Conservation (phyloP, 1,140 invertebrate genomes). For the Vollenhovia emeryi region DNA sequence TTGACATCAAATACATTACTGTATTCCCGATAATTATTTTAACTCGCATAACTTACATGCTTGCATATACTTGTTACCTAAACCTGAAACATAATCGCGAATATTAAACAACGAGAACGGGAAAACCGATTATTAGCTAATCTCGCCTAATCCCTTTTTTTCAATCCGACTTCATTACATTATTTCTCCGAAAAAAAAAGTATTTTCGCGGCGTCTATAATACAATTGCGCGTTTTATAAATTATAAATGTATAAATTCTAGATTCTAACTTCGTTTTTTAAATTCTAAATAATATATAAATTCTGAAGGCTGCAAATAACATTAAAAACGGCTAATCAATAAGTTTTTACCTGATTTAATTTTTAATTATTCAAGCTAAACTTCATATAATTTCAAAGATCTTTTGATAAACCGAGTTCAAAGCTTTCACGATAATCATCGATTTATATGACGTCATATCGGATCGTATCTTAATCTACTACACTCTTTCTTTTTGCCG, state of each 20-base stretch:
- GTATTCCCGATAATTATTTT: background rate
- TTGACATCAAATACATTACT: background rate
- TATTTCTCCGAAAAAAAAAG: too few species aligned
- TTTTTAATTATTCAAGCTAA: background rate
- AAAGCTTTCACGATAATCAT: background rate
- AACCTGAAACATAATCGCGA: background rate
- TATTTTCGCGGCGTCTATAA: too few species aligned
- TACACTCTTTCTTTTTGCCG: background rate
- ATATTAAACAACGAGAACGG: background rate
- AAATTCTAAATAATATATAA: background rate
- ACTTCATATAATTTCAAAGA: background rate
- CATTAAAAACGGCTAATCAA: background rate
- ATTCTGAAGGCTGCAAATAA: background rate
- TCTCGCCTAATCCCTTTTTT: background rate
- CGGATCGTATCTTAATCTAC: background rate
- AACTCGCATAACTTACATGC: background rate
- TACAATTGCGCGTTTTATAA: too few species aligned
- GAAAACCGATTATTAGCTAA: background rate
- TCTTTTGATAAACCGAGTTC: slow-evolving; percentile 6
- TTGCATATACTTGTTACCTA: background rate
- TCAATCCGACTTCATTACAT: background rate
- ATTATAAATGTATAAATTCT: too few species aligned
- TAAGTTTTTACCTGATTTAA: background rate
- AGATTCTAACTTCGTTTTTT: too few species aligned
- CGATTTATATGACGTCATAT: background rate